phyloP scores from a whole-genome alignment of 2,888 invertebrate species.

The Clunio marinus region DNA sequence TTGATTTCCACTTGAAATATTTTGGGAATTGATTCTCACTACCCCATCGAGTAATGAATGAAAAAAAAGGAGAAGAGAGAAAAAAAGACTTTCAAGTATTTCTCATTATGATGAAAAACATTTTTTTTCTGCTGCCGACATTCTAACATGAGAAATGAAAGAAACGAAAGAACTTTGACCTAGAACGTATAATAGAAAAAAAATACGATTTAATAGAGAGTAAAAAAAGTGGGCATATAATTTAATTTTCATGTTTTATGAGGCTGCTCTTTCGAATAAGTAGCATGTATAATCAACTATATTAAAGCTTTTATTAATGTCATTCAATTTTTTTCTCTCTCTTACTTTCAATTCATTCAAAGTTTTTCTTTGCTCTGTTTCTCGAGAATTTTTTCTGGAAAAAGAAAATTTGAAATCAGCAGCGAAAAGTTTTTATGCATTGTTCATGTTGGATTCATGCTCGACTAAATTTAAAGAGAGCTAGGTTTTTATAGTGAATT shows the following conservation, averaged over 20 bases:
- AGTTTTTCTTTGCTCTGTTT: not conserved
- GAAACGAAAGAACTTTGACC: constrained; percentile 18
- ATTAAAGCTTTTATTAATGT: constrained; percentile 13
- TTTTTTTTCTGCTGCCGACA: constrained; percentile 1
- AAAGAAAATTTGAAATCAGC: not conserved
- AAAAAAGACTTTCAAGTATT: not conserved
- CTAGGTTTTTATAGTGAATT: not conserved
- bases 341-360: constrained; percentile 10
- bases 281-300: not conserved
- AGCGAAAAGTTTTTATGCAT: not conserved
- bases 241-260: constrained; percentile 17
- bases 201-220: constrained; percentile 11
- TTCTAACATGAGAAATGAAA: constrained; percentile 10
- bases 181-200: constrained; percentile 14
- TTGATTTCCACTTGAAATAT: constrained; percentile 7
- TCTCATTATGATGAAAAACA: not conserved
- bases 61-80: too few relatives aligned
- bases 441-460: not conserved
- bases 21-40: not conserved
- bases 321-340: not conserved
- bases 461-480: too few relatives aligned
- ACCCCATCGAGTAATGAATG: not conserved
- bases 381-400: not conserved
- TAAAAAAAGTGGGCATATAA: constrained; percentile 21
- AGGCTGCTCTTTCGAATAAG: not conserved